phyloP scores from a whole-genome alignment of 2,888 invertebrate genomes.

The Trissolcus brochymenae region DNA sequence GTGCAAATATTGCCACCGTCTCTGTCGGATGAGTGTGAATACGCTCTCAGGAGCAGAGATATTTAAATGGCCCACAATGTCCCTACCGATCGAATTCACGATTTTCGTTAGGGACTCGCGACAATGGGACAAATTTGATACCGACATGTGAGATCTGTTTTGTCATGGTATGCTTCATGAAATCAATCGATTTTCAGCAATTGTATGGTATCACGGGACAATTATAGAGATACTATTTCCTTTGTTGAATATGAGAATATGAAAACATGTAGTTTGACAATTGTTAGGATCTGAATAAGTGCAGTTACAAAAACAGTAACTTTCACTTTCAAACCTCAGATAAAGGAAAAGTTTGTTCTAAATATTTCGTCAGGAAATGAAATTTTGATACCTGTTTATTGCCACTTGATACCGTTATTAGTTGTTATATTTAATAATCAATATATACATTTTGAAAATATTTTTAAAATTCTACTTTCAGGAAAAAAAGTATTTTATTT shows the following conservation, averaged over 20 bases:
- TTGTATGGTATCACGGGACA: slow-evolving; percentile 5
- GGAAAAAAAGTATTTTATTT: no score
- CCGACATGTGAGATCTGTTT: slow-evolving; percentile 18
- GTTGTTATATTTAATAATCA: no score
- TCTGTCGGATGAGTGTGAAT: slow-evolving; percentile 62
- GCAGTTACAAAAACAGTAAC: slow-evolving; percentile 4
- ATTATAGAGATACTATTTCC: slow-evolving; percentile 12
- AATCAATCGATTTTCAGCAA: slow-evolving; percentile 6
- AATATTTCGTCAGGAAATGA: no score
- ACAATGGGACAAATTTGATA: slow-evolving; percentile 34
- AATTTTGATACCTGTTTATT: no score
- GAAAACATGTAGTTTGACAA: background rate
- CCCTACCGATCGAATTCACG: slow-evolving; percentile 19
- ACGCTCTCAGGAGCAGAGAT: slow-evolving; percentile 21
- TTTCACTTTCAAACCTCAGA: background rate
- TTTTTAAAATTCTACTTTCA: no score
- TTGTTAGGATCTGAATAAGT: no score
- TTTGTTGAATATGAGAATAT: background rate
- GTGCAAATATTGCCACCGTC: slow-evolving; percentile 74
- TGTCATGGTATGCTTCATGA: background rate
- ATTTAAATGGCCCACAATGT: slow-evolving; percentile 25
- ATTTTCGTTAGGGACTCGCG: slow-evolving; percentile 8
- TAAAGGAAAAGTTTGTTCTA: no score
- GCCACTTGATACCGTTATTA: no score
- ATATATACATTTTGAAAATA: no score